Base-by-base conservation (phyloP, 2,113 vertebrate species). In the Urocynchramus pylzowi region DNA sequence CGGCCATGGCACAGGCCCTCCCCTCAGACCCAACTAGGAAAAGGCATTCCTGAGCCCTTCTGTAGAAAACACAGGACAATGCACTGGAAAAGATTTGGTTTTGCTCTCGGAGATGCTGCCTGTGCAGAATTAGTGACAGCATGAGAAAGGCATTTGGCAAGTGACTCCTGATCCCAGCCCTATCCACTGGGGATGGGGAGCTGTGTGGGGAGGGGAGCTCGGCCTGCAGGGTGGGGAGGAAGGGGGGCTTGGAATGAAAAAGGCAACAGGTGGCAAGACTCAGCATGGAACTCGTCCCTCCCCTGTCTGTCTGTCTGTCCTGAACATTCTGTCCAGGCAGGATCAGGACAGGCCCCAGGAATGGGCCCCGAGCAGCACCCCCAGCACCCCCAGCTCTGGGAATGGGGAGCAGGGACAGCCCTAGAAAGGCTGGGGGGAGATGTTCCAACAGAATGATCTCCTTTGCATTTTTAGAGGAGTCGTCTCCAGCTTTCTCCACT, bases 61-160 rank as follows among this genome's bases (percentile, higher is more conserved):
- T 77, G 63, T 0, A 70, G 69, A 16, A 56, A 57, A 47, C 0
- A 5, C 75, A 41, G 82, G 63, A 84, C 82, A 91, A 85, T 37
- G 84, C 28, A 2, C 16, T 89, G 84, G 87, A 45, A 83, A 80
- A 70, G 87, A 22, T 84, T 69, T 42, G 69, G 1, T 30, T 93
- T 83, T 92, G 88, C 92, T 94, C 44, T 65, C 54, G 28, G 93
- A 97, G 94, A 90, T 85, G 88, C 92, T 90, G 96, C 44, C 97
- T 95, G 91, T 69, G 97, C 93, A 93, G 93, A 90, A 91, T 89
- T 80, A 83, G 94, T 98, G 98, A 97, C 97, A 90, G 92, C 97
- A 98, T 91, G 54, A 49, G 71, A 96, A 97, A 96, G 94, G 95
- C 97, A 98, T 98, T 97, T 98, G 97, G 97, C 97, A 97, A 95